phyloP scores from a whole-genome alignment of 2,888 invertebrate species.

The Drosophila suboccidentalis region DNA sequence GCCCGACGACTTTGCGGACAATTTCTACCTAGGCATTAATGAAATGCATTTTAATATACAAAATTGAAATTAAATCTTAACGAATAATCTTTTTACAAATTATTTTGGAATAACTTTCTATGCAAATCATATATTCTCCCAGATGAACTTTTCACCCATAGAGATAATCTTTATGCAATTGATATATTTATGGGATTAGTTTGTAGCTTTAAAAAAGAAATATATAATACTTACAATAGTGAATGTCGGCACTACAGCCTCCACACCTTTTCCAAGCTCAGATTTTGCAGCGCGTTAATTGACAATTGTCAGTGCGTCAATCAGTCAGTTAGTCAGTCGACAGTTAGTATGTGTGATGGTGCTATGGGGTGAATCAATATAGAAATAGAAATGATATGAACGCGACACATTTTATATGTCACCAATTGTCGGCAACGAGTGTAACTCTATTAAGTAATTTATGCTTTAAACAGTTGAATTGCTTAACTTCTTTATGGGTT shows the following conservation, averaged over 20 bases:
- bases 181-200: not conserved
- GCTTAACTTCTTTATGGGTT: constrained; percentile 70
- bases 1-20: not conserved
- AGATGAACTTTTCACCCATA: not conserved
- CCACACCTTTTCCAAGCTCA: not conserved
- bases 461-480: constrained; percentile 68
- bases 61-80: not conserved
- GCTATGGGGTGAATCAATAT: not conserved
- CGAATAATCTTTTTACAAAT: not conserved
- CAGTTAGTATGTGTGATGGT: not conserved
- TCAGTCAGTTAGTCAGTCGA: not conserved
- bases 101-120: too few relatives aligned
- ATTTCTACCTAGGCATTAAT: not conserved
- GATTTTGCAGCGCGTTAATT: not conserved
- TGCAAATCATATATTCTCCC: not conserved
- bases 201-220: not conserved
- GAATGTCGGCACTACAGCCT: not conserved
- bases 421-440: constrained; percentile 33
- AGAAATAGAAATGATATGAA: constrained; percentile 14
- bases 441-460: constrained; percentile 70
- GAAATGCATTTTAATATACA: too few relatives aligned
- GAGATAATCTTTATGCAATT: not conserved
- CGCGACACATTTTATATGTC: constrained; percentile 43
- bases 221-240: not conserved
- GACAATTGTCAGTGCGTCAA: not conserved